Base-by-base conservation (phyloP, 2,888 invertebrate species). In the Lottia scabra region DNA sequence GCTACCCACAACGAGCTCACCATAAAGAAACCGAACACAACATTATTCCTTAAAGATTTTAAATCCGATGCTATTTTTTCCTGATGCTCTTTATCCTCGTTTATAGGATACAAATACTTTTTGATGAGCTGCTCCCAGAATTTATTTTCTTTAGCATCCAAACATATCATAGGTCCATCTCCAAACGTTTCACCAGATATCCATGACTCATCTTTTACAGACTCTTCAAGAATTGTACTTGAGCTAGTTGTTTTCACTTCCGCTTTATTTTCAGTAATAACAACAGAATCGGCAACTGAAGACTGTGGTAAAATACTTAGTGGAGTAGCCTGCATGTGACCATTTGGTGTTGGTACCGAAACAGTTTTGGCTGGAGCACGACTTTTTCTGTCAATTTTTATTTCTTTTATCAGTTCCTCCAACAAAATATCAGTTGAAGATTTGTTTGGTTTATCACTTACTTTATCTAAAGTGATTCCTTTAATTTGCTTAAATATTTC, bases 1-100 rank as follows among this genome's bases (percentile, higher is more conserved):
- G 99, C 93, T 88, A 99, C 97, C 93, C 99, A 99, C 87, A 99
- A 94, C 82, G 98, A 96, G 92, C 99, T 99, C 91, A 96, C 91
- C 98, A 99, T 99, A 93, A 98, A 83, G 69, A 84, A 85, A 8
- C 82, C 84, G 72, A 85, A 85, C 8, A 85, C 84, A 10, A 83
- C 83, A 67, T 82, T 85, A 68, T 85, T 84, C 56, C 85, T 75
- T 45, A 85, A 75, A 38, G 80, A 77, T 66, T 81, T 81, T 64
- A 85, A 73, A 66, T 84, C 84, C 8, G 71, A 67, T 23, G 77
- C 74, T 1, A 85, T 81, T 63, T 82, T 82, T n/a, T 80, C 79
- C 67, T 84, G 81, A 65, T 85, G 83, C 71, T 94, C 93, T 86
- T 96, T 95, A 26, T 98, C 95, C 85, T 96, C 95, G 87, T 96